A percentile compares a stretch with the other conserved stretches of the same genome.
Conservation (phyloP, 2,113 vertebrate species). For the Jacana jacana region DNA sequence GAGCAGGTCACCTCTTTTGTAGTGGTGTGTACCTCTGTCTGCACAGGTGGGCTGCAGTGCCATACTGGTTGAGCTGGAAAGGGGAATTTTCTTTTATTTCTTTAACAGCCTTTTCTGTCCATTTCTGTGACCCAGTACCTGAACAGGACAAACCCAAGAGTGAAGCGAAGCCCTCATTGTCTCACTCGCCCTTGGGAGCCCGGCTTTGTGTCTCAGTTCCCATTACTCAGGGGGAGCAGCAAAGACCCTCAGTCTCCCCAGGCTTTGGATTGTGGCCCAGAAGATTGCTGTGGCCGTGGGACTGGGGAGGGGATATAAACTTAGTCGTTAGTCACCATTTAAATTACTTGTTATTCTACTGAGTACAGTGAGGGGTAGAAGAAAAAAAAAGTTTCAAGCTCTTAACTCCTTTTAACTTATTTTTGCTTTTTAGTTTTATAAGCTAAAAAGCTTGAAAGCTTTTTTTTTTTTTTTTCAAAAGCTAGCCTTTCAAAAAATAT, state of each 20-base stretch:
- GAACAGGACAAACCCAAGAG: not conserved
- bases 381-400: not conserved
- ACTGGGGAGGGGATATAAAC: not conserved
- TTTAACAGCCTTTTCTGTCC: not conserved
- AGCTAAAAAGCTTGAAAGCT: not conserved
- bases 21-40: not conserved
- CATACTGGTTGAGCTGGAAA: not conserved
- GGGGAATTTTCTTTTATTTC: not conserved
- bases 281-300: accelerated
- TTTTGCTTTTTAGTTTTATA: not conserved
- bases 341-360: not conserved
- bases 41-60: accelerated
- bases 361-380: not conserved
- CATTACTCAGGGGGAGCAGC: accelerated
- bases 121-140: not conserved
- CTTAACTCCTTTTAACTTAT: not conserved
- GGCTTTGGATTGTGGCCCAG: not conserved
- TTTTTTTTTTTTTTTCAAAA: not conserved
- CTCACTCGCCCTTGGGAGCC: not conserved
- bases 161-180: not conserved
- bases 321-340: not conserved
- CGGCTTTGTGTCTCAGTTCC: not conserved
- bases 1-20: not conserved
- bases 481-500: not conserved
- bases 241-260: not conserved